Base-by-base conservation (phyloP, 2,113 vertebrate species). In the Caretta caretta region DNA sequence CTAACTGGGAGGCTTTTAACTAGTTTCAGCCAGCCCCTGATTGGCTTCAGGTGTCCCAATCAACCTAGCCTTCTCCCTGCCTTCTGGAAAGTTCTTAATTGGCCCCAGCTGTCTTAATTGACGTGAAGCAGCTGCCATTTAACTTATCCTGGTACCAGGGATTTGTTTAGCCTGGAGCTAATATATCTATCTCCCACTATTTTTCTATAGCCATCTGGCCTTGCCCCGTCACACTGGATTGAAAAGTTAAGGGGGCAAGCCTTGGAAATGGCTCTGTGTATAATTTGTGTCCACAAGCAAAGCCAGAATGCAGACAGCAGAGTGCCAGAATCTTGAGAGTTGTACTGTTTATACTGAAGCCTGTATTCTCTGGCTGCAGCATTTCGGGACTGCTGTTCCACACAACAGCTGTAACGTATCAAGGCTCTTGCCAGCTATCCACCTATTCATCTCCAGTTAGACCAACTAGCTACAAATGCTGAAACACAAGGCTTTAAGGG, bases 301-400 rank as follows among this genome's bases (percentile, higher is more conserved):
- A 97, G 96, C 87, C 94, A 97, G 92, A 96, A 96, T 56, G 81
- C 94, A 94, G 88, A 0, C 2, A 96, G 96, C 88, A 96, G 89
- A 97, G 91, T 3, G 5, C 92, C 1, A 72, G 88, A 94, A 92
- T 94, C 90, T 90, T 80, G 59, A 96, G 95, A 96, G 83, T 94
- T 93, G 72, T 50, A 54, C 72, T 96, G 92, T 97, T 97, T 97
- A 97, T 88, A 84, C 38, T 89, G 96, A 97, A 83, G 94, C 69
- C 89, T 65, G 90, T 72, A 93, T 88, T 97, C 87, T 48, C 88
- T 92, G 86, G 93, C 91, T 95, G 57, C 76, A 92, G 84, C n/a
- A 79, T 76, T 78, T 62, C 48, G 85, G 75, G 90, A 92, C 78
- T 79, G 29, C 80, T 96, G 93, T 72, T 89, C 83, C 87, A 51